Base-by-base conservation (phyloP, 2,888 invertebrate genomes). In the Lysandra bellargus region DNA sequence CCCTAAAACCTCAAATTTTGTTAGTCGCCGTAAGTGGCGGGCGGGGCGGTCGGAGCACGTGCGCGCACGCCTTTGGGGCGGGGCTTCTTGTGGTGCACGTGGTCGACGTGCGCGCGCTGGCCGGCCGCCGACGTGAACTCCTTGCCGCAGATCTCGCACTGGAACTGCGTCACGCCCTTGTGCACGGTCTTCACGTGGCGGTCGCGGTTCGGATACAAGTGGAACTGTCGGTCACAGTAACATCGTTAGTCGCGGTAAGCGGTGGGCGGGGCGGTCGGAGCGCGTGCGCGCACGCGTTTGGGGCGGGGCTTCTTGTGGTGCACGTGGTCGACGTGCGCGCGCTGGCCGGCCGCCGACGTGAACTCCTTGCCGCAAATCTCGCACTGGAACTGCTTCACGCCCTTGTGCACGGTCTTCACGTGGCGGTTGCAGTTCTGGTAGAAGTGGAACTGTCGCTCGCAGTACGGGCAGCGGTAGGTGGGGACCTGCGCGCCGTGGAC, bases 291-390 rank as follows among this genome's bases (percentile, higher is more conserved):
- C 37, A 49, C 72, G 4, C 78, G 78, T 30, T 49, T 49, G 72
- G 78, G 78, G 33, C 78, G 72, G 30, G 78, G 78, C 78, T 72
- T 49, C 30, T 72, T 69, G 49, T 78, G 78, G 78, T 78, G 78
- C 49, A 78, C 78, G 78, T 78, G 78, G 30, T 69, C 44, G 69
- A 78, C 72, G 37, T 78, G 78, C 49, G 69, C 78, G 49, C 72
- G 69, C 53, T 72, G 69, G 17, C 49, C 53, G 2, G 72, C 78
- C 53, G 72, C 78, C n/a, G 78, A 78, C 57, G 78, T 33, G 33
- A 78, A 69, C 72, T 72, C n/a, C 78, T 78, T 78, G 57, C 78
- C 78, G 72, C 78, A 78, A 57, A 78, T 78, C 53, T 78, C 78
- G 57, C 78, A 78, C 53, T 72, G 78, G 72, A 72, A 69, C 72